Evolutionary conservation across 2,888 invertebrate genomes (phyloP), one percentile per base, ranked within the genome.

Genomic region (Hydriomena furcata): DNA sequence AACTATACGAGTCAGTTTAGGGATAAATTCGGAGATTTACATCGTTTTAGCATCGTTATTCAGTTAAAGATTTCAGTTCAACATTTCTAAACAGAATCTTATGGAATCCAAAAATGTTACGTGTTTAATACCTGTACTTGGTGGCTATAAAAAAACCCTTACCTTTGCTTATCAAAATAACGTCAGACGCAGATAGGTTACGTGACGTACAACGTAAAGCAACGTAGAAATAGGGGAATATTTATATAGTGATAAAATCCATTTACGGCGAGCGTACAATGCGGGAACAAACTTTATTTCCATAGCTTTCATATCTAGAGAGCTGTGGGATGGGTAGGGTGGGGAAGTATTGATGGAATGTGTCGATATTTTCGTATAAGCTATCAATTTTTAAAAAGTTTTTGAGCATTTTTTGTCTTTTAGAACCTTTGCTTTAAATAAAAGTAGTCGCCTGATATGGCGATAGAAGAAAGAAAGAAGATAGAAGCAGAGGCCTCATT

Each of bases 241-340:
- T 84, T 83, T 84, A 85, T 85, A 82, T 84, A 84, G 84, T 84
- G 85, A 87, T 86, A 85, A 86, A 87, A 86, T 84, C 84, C 85
- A 88, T 86, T 88, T 86, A 84, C 83, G 79, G 76, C 69, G 73
- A 71, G 71, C 73, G 72, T 76, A 80, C 81, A 86, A 82, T 80
- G 84, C 84, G 82, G 79, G 77, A 78, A 82, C 82, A 82, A 84
- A 87, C 83, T 89, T 82, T 87, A 86, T 88, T 88, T 87, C 84
- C 85, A 87, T 88, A 85, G 84, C 85, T 79, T 81, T 83, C 82
- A 81, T 84, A 83, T 85, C 82, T 79, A 66, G 73, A 69, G 72
- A 68, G 64, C 63, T 69, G 68, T 63, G 72, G 71, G 68, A 71
- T 52, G 40, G 41, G 5, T 52, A 59, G 60, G 59, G 49, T 34